phyloP scores from a whole-genome alignment of 2,888 invertebrate species.

The Tipula lateralis region DNA sequence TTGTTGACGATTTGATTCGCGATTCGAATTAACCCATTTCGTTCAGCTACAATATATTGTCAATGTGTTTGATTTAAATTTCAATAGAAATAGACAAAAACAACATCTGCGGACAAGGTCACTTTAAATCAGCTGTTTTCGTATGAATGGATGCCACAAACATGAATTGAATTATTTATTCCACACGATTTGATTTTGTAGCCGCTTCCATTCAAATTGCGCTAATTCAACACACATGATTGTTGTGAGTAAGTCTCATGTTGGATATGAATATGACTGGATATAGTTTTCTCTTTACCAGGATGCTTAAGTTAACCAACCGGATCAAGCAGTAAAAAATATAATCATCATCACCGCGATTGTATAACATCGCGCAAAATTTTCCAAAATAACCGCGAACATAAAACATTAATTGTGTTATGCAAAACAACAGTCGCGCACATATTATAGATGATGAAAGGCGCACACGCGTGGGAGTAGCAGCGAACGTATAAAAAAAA shows the following conservation, averaged over 20 bases:
- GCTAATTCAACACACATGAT: no score
- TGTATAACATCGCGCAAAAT: neutral
- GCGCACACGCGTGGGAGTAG: neutral
- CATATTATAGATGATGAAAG: neutral
- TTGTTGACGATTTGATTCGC: neutral
- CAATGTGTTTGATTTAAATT: neutral
- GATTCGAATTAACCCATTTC: neutral
- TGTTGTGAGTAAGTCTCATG: no score
- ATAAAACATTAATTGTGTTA: neutral
- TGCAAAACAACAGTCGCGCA: neutral
- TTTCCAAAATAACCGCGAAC: neutral
- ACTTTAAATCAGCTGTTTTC: neutral
- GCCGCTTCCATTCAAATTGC: no score
- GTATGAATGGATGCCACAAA: no score
- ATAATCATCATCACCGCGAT: neutral
- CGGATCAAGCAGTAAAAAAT: neutral
- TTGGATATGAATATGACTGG: no score
- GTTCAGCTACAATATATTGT: neutral
- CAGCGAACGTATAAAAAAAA: neutral
- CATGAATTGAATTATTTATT: no score
- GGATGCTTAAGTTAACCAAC: neutral
- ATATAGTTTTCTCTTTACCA: neutral
- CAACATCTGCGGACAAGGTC: neutral
- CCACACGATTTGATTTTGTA: no score
- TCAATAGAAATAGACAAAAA: neutral